Percentiles rank a stretch among this genome's conserved stretches.
Evolutionary conservation across 2,113 vertebrate species (phyloP).

Genomic region (Conger conger): DNA sequence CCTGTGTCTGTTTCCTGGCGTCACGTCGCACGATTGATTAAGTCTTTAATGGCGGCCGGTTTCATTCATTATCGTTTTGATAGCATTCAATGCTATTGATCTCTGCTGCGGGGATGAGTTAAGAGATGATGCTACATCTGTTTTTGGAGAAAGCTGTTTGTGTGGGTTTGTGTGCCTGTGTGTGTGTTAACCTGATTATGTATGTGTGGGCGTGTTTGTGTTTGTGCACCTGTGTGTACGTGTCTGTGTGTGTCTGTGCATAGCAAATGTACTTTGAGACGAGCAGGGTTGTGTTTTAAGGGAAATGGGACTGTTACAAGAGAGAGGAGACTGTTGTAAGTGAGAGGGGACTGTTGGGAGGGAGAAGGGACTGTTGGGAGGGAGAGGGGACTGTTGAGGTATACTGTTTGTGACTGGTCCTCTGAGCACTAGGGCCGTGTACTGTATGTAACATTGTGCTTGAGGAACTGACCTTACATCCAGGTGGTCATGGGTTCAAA

Average conservation of each 20-base stretch:
- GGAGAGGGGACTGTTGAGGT: too few species aligned
- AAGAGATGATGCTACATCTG: neutral
- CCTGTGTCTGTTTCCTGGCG: neutral
- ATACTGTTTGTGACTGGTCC: neutral
- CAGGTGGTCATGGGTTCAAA: neutral
- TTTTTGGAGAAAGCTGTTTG: neutral
- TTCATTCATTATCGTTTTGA: neutral
- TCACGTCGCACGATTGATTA: neutral
- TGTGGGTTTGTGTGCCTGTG: too few species aligned
- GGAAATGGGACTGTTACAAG: too few species aligned
- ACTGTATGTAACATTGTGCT: neutral
- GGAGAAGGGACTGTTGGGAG: too few species aligned
- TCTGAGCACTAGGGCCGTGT: neutral
- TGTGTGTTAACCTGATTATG: too few species aligned
- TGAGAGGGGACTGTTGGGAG: too few species aligned
- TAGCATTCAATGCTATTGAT: neutral
- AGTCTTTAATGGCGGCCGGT: neutral
- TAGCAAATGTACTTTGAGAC: too few species aligned
- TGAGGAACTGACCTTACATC: neutral
- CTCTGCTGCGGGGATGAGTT: neutral
- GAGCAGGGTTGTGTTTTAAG: too few species aligned
- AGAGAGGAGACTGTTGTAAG: too few species aligned
- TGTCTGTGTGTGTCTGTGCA: too few species aligned
- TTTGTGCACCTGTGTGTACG: too few species aligned
- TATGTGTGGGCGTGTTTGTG: too few species aligned